A percentile compares a stretch with the other conserved stretches of the same genome.
phyloP scores from a whole-genome alignment of 1,140 invertebrate species.

The Calliphora vicina region DNA sequence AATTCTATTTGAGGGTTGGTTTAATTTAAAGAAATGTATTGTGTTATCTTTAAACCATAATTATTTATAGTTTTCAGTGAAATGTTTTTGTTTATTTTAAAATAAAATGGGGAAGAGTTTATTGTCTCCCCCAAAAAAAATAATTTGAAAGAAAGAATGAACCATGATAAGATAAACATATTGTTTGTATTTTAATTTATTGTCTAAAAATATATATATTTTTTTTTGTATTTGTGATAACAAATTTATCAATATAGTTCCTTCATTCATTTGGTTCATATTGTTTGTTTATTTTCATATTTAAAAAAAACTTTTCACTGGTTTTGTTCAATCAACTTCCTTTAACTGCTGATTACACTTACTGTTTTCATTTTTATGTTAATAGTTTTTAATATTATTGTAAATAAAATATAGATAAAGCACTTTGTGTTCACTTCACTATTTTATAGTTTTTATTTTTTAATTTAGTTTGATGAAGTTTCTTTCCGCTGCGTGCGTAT shows the following conservation, averaged over 20 bases:
- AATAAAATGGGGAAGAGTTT: not conserved
- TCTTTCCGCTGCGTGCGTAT: not conserved
- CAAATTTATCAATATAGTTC: not conserved
- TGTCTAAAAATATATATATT: not conserved
- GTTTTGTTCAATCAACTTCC: not conserved
- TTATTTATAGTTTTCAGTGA: not conserved
- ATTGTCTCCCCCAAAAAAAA: conserved; percentile 2
- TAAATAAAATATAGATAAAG: not conserved
- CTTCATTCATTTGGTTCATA: not conserved
- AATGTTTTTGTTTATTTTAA: not conserved
- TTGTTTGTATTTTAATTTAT: not conserved
- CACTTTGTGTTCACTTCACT: not conserved
- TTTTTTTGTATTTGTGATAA: not conserved
- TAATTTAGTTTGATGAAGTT: not conserved
- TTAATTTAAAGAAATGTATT: no score
- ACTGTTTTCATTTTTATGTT: conserved; percentile 4
- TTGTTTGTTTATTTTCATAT: not conserved
- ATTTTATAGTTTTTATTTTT: not conserved
- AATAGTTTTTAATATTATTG: not conserved
- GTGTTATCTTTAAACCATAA: not conserved
- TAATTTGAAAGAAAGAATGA: not conserved
- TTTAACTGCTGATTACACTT: not conserved
- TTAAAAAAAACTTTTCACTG: not conserved
- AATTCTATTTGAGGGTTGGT: not conserved
- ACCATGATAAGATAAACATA: conserved; percentile 1